A percentile compares a stretch with the other conserved stretches of the same genome.
These are phyloP conservation scores for Sisor rabdophorus DNA, from an alignment of 2,113 vertebrate genomes.

Conservation along the genomic window DNA sequence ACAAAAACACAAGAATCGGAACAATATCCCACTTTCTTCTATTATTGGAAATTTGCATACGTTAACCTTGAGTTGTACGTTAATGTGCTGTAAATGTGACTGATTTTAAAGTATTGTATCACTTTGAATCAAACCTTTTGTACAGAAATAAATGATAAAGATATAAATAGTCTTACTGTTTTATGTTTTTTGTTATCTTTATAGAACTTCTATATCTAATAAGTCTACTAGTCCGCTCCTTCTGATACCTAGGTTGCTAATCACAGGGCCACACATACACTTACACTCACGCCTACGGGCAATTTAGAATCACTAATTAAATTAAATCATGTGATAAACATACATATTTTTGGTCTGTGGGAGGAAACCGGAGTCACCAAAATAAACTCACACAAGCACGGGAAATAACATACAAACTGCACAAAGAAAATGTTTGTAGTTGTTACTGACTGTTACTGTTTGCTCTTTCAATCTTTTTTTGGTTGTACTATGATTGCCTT, in stretches of 20 bases:
- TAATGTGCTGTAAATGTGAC: conserved; percentile 63
- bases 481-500: no score
- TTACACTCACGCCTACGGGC: no score
- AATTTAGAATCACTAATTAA: no score
- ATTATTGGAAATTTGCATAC: conserved; percentile 50
- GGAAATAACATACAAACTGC: no score
- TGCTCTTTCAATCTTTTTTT: no score
- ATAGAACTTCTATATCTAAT: conserved; percentile 3
- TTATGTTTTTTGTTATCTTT: conserved; percentile 23
- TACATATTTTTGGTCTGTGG: no score
- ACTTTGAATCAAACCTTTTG: conserved; percentile 61
- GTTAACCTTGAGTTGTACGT: conserved; percentile 57
- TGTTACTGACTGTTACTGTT: no score
- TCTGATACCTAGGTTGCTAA: not conserved
- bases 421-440: no score
- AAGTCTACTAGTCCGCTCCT: not conserved
- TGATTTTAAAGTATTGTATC: conserved; percentile 56
- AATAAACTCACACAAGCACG: no score
- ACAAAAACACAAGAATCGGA: conserved; percentile 41
- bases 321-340: no score
- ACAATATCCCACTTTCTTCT: conserved; percentile 46
- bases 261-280: no score
- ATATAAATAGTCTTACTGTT: conserved; percentile 20
- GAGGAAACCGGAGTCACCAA: no score
- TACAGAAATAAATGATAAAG: conserved; percentile 68